Conservation (phyloP, 2,113 vertebrate species). For the Lycocorax pyrrhopterus region DNA sequence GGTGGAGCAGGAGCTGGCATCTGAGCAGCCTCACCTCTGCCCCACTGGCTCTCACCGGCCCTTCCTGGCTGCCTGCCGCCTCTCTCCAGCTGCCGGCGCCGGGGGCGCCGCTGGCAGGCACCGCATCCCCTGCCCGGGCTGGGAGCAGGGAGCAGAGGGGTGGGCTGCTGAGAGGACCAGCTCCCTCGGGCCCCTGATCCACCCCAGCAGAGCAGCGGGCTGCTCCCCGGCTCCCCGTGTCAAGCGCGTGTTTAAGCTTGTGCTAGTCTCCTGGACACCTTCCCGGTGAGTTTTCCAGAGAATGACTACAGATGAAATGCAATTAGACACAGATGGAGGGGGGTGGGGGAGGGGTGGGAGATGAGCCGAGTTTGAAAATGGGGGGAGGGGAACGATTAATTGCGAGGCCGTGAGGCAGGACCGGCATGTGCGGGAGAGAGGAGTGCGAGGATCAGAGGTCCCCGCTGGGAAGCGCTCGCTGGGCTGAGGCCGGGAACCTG, state of each 20-base stretch:
- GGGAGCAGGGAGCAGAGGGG: background rate
- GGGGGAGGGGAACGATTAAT: constrained; percentile 47
- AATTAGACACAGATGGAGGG: constrained; percentile 58
- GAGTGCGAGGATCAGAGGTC: background rate
- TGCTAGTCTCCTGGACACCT: constrained; percentile 56
- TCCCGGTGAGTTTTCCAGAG: constrained; percentile 63
- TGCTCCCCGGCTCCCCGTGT: background rate
- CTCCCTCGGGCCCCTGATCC: background rate
- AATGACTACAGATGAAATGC: constrained; percentile 61
- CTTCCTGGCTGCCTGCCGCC: background rate
- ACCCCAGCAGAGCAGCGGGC: background rate
- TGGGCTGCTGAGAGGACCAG: background rate
- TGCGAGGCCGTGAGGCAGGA: background rate
- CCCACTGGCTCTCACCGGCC: background rate
- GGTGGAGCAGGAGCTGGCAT: background rate
- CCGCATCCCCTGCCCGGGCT: background rate
- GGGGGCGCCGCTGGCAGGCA: background rate
- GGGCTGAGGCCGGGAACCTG: constrained; percentile 27
- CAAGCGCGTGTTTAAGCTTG: constrained; percentile 42
- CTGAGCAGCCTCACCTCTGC: background rate
- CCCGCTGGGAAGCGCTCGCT: constrained; percentile 2
- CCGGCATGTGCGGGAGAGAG: background rate
- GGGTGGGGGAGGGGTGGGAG: constrained; percentile 32
- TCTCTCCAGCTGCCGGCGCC: background rate
- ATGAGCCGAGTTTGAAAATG: constrained; percentile 16